These are phyloP conservation scores for Takifugu flavidus DNA, from an alignment of 2,113 vertebrate genomes.

Conservation along the genomic window DNA sequence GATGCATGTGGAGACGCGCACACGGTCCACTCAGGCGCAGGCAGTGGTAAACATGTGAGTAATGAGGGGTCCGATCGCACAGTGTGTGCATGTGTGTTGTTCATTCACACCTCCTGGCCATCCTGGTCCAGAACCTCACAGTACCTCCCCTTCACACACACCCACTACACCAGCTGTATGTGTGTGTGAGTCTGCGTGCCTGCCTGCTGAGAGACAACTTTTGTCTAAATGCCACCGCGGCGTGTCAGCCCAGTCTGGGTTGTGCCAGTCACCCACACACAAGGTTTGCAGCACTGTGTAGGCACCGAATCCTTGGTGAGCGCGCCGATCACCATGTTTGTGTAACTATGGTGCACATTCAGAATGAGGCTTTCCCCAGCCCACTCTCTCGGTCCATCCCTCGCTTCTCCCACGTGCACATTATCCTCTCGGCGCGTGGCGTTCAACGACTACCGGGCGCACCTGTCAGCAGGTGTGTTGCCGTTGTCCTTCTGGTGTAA, in stretches of 20 bases:
- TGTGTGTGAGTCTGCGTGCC: constrained; percentile 15
- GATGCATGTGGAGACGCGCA: no score
- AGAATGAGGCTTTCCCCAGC: constrained; percentile 44
- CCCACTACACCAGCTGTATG: constrained; percentile 55
- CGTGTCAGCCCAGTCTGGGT: constrained; percentile 45
- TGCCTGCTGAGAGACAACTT: constrained; percentile 25
- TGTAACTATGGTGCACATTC: constrained; percentile 25
- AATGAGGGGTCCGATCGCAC: constrained; percentile 46
- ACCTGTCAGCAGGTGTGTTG: no score
- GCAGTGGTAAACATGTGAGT: constrained; percentile 59
- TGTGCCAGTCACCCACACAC: constrained; percentile 57
- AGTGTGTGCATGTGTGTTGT: constrained; percentile 37
- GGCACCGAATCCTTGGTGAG: constrained; percentile 41
- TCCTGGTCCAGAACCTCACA: constrained; percentile 44
- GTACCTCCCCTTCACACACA: constrained; percentile 63
- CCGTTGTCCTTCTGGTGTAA: no score
- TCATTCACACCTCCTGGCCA: constrained; percentile 50
- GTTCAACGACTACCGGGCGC: no score
- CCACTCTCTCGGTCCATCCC: constrained; percentile 7
- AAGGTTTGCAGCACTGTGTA: constrained; percentile 40
- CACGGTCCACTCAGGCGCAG: constrained; percentile 17
- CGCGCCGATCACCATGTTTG: constrained; percentile 2
- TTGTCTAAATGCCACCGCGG: constrained; percentile 52
- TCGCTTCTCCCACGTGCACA: no score
- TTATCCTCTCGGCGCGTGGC: no score